Evolutionary conservation across 2,113 vertebrate genomes (phyloP).

Genomic region (Paradoxurus hermaphroditus): DNA sequence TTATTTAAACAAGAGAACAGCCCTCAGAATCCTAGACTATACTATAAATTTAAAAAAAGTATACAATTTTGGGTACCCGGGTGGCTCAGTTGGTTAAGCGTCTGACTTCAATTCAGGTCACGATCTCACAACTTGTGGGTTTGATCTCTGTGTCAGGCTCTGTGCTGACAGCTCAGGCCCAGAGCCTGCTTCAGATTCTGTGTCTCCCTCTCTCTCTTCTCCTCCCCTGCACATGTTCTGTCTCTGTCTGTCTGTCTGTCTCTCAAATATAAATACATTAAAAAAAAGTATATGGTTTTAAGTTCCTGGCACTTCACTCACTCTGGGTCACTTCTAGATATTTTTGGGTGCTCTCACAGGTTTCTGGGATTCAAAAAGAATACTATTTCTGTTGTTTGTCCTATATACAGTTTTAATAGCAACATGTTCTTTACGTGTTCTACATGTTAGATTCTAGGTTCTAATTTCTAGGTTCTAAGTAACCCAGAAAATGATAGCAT

Average conservation of each 20-base stretch:
- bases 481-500: not conserved
- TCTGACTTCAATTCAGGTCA: too few relatives aligned
- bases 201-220: too few relatives aligned
- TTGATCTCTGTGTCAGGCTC: too few relatives aligned
- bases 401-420: not conserved
- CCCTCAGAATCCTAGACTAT: not conserved
- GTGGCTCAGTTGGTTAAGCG: too few relatives aligned
- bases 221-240: too few relatives aligned
- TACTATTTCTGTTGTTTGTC: not conserved
- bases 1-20: conserved; percentile 66
- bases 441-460: not conserved
- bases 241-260: too few relatives aligned
- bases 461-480: not conserved
- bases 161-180: too few relatives aligned
- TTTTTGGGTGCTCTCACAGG: not conserved
- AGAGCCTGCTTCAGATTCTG: too few relatives aligned
- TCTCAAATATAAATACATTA: not conserved
- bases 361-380: not conserved
- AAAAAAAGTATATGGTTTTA: not conserved
- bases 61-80: too few relatives aligned
- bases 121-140: too few relatives aligned
- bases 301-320: not conserved
- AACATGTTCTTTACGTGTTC: not conserved
- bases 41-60: not conserved
- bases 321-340: not conserved